Base-by-base conservation (phyloP, 2,797 vertebrate genomes). In the Pelochelys cantorii region DNA sequence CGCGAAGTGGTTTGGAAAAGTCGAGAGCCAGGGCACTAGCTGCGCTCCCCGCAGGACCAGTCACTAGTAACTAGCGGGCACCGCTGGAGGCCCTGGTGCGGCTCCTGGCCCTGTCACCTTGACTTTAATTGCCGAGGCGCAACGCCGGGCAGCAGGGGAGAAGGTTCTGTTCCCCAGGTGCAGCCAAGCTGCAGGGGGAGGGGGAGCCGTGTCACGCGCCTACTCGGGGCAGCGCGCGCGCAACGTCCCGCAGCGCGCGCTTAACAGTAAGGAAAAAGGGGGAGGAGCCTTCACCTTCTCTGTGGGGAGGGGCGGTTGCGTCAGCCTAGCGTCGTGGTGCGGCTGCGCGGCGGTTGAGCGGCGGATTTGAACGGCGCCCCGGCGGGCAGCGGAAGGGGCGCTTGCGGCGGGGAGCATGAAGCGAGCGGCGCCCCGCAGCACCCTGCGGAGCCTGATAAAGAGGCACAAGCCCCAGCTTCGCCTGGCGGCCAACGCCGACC, bases 381-480 rank as follows among this genome's bases (percentile, higher is more conserved):
- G 25, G 57, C 59, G 27, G 27, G 57, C 27, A 29, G 25, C 5
- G 62, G 31, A 9, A 68, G 17, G 62, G 62, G 17, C 62, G 31
- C 29, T 68, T 93, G 91, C 95, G 84, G 92, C 87, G 18, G 86
- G 4, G 14, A 75, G 2, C 37, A 93, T 98, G 91, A 95, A 60
- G 87, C 91, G 97, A 25, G 91, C 86, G 80, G 97, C 93, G 5
- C 94, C 98, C 14, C 98, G 98, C 75, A 20, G 65, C 55, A 95
- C 97, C 23, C 4, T 98, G 34, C 96, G 85, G 90, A 89, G 88
- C 9, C 27, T 97, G 10, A 60, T 98, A 20, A 98, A 96, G 95
- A 97, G 55, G 17, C 90, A 91, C 57, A 97, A 98, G 55, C 97
- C 98, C 1, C 83, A 95, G 4, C 88, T 98, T 0, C 95, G 96